Evolutionary conservation across 1,140 invertebrate genomes (phyloP), one percentile per base, ranked within the genome.

Genomic region (Drosophila oshimai): DNA sequence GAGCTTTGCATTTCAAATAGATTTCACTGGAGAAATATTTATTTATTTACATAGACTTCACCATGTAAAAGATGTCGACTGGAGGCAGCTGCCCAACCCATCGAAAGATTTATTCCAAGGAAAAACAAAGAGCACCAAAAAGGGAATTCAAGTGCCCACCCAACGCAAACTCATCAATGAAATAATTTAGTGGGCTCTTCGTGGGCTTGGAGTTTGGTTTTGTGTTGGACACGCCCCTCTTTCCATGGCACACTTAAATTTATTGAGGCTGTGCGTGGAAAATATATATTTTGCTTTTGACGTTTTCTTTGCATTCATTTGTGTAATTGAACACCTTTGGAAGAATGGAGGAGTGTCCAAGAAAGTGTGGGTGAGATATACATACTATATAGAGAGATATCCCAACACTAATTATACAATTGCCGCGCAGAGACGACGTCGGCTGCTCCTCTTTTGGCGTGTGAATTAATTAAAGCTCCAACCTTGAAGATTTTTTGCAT

Each of bases 401-500:
- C 20, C 29, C 15, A 44, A 44, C 31, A 71, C 68, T 71, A 71
- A 71, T 71, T 71, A 71, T 71, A 71, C 68, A 71, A 71, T 58
- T 70, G 65, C 49, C 67, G 20, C 36, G 26, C 29, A 28, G 58
- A 39, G 46, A 50, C 37, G 60, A 22, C 46, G 60, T 17, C 46
- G 42, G 29, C 68, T 71, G 53, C 68, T 71, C 68, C 68, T 71
- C 65, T 71, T 70, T 70, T 39, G 26, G 36, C 36, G 31, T 44
- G 51, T 26, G 68, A 71, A 71, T 71, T 71, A 71, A 71, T 71
- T 71, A 71, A 71, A 71, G 67, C 67, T 20, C 9, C 28, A 45
- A 71, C 68, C 68, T 71, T 71, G 68, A 7, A 31, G 26, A 60
- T 31, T 71, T 71, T 70, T 71, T 50, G 68, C 68, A 71, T 71